Evolutionary conservation across 2,113 vertebrate species (phyloP).

Genomic region (Catharus minimus): DNA sequence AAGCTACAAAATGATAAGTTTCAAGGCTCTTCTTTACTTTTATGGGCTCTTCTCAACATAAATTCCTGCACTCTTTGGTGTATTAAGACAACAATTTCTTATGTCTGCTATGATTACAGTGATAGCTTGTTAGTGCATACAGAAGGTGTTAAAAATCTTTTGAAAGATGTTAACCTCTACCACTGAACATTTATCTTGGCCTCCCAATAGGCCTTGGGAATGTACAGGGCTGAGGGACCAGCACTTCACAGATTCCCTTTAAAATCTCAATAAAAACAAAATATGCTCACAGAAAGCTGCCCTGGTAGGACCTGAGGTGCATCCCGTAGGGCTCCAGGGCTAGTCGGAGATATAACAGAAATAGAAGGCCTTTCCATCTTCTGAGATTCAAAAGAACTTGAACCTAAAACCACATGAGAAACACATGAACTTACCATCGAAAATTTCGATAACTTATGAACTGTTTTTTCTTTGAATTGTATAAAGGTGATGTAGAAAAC

Average conservation of each 20-base stretch:
- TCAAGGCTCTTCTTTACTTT: neutral
- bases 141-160: neutral
- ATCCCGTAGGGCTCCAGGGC: constrained; percentile 91
- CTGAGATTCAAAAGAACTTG: constrained; percentile 98
- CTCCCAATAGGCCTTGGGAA: neutral
- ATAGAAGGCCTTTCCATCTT: constrained; percentile 99
- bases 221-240: neutral
- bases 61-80: neutral
- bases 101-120: neutral
- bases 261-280: neutral
- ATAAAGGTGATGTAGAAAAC: neutral
- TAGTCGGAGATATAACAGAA: constrained; percentile 97
- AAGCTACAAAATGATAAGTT: neutral
- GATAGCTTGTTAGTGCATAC: neutral
- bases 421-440: neutral
- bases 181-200: neutral
- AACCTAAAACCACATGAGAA: constrained; percentile 77
- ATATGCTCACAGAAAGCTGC: constrained; percentile 90
- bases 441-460: neutral
- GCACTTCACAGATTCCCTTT: neutral
- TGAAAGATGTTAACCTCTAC: neutral
- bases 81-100: neutral
- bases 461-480: neutral
- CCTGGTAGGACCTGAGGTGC: constrained; percentile 92
- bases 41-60: neutral